These are phyloP conservation scores for Pangasius sanitwongsei DNA, from an alignment of 2,797 vertebrate species.

Conservation along the genomic window DNA sequence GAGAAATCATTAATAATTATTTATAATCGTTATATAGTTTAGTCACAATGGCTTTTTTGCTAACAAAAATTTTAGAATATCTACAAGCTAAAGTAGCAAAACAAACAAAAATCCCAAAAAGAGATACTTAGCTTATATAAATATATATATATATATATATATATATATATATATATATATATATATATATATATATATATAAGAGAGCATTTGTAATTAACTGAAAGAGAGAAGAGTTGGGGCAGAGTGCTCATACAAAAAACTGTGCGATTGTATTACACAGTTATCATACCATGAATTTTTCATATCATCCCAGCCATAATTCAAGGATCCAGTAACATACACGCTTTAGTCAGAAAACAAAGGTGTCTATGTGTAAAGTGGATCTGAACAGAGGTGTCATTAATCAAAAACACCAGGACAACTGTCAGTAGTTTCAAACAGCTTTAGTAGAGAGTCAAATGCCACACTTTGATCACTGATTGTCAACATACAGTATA, in stretches of 20 bases:
- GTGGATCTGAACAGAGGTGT: constrained; percentile 35
- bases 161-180: too few species aligned
- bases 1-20: neutral
- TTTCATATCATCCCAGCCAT: constrained; percentile 17
- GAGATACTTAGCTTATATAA: too few species aligned
- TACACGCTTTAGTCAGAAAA: constrained; percentile 30
- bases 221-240: neutral
- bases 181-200: neutral
- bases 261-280: neutral
- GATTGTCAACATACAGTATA: constrained; percentile 15
- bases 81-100: neutral
- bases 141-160: too few species aligned
- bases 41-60: neutral
- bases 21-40: neutral
- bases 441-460: constrained; percentile 25
- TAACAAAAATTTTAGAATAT: neutral
- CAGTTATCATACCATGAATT: neutral
- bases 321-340: constrained; percentile 34
- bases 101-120: too few species aligned
- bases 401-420: constrained; percentile 38
- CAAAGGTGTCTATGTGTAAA: constrained; percentile 42
- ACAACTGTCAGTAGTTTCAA: constrained; percentile 27
- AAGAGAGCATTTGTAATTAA: too few species aligned
- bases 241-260: neutral
- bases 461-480: constrained; percentile 35